These are phyloP conservation scores for Phaenicophaeus curvirostris DNA, from an alignment of 2,797 vertebrate species.

Conservation along the genomic window DNA sequence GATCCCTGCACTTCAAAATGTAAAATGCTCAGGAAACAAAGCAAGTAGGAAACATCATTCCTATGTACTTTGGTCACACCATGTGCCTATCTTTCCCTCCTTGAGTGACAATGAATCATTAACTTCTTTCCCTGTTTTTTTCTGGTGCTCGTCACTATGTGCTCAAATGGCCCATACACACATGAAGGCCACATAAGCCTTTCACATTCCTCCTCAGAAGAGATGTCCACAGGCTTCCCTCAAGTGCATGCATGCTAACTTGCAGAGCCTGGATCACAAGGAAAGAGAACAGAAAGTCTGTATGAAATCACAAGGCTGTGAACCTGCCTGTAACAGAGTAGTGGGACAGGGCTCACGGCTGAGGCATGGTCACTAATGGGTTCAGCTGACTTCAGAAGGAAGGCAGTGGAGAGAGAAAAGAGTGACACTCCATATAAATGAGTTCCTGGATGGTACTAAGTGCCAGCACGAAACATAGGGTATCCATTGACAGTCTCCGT, in stretches of 20 bases:
- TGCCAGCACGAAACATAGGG: not conserved
- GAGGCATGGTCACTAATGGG: not conserved
- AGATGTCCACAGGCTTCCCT: not conserved
- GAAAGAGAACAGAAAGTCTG: not conserved
- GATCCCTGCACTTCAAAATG: not conserved
- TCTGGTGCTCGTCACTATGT: not conserved
- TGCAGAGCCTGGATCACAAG: not conserved
- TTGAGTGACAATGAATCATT: not conserved
- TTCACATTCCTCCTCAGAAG: not conserved
- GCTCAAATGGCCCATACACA: not conserved
- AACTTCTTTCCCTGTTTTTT: not conserved
- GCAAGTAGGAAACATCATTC: not conserved
- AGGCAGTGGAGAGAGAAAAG: not conserved
- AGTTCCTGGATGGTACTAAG: not conserved
- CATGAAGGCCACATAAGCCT: accelerated
- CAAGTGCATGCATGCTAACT: not conserved
- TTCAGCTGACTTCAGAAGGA: not conserved
- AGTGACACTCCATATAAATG: not conserved
- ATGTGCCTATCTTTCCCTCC: not conserved
- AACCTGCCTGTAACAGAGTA: not conserved
- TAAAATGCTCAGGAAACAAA: not conserved
- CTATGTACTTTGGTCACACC: not conserved
- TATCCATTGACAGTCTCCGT: not conserved
- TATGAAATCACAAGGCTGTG: not conserved
- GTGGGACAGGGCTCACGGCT: not conserved